These are phyloP conservation scores for Strix occidentalis DNA, from an alignment of 2,797 vertebrate genomes.

Conservation along the genomic window DNA sequence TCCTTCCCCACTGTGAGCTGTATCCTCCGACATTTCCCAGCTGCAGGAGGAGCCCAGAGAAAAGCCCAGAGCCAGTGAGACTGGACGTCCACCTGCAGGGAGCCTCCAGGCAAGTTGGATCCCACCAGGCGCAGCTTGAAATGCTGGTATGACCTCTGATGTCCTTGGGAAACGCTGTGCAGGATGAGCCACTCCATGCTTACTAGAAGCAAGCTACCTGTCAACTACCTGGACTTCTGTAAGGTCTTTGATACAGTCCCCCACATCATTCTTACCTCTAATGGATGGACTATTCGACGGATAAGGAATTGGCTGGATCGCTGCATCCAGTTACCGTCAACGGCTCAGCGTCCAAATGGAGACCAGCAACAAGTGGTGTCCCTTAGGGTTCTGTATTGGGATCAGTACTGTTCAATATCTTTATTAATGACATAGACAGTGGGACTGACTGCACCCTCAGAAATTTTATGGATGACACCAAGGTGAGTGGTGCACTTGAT, in stretches of 20 bases:
- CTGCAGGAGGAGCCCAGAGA: background rate
- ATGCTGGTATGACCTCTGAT: background rate
- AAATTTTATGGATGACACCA: background rate
- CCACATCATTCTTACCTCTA: background rate
- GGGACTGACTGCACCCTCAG: background rate
- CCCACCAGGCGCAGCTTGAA: background rate
- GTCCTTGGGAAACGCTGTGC: background rate
- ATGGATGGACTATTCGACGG: background rate
- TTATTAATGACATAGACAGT: background rate
- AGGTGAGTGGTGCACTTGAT: background rate
- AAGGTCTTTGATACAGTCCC: background rate
- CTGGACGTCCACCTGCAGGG: background rate
- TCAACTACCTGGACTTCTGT: background rate
- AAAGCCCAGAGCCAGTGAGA: background rate
- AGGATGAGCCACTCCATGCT: background rate
- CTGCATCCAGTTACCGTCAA: background rate
- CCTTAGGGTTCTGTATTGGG: background rate
- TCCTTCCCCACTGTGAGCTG: conserved; percentile 34
- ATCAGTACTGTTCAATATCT: background rate
- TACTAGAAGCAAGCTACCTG: background rate
- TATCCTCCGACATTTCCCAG: background rate
- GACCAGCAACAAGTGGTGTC: background rate
- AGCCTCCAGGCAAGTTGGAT: background rate
- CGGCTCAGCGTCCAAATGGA: background rate
- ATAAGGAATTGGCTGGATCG: background rate